Conservation (phyloP, 2,888 invertebrate species). For the Dynastes tityus region DNA sequence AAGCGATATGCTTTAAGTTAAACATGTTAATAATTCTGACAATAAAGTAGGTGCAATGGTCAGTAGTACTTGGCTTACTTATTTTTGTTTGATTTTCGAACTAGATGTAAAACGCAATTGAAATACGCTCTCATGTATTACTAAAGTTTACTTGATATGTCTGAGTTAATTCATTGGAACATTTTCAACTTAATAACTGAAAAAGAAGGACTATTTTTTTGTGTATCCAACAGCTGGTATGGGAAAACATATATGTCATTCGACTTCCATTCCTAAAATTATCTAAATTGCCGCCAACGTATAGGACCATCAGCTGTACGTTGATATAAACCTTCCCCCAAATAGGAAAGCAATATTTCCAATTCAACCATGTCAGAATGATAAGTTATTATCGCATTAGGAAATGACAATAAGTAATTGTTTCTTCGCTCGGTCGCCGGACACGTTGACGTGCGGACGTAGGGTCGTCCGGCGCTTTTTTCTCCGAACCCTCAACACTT, state of each 20-base stretch:
- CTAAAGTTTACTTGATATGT: too few relatives aligned
- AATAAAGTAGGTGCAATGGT: too few relatives aligned
- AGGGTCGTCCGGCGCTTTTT: conserved; percentile 51
- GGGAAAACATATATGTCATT: background rate
- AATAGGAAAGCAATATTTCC: conserved; percentile 43
- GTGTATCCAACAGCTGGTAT: too few relatives aligned
- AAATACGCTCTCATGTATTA: too few relatives aligned
- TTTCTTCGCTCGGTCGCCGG: conserved; percentile 51
- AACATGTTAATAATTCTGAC: too few relatives aligned
- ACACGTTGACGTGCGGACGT: conserved; percentile 55
- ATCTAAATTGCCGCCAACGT: conserved; percentile 17
- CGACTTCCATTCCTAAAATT: background rate
- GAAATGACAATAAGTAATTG: conserved; percentile 58
- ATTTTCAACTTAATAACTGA: too few relatives aligned
- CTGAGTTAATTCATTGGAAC: too few relatives aligned
- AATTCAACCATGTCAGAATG: conserved; percentile 54
- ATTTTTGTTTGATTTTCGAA: too few relatives aligned
- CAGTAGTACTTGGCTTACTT: too few relatives aligned
- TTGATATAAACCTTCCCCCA: conserved; percentile 1
- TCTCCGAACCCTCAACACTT: conserved; percentile 41
- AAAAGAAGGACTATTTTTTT: too few relatives aligned
- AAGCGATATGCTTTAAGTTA: too few relatives aligned
- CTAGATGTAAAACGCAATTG: too few relatives aligned
- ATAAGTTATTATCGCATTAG: conserved; percentile 56
- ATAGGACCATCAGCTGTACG: conserved; percentile 11